phyloP scores from a whole-genome alignment of 53 echinoderm and acorn worm genomes.

The Paracentrotus lividus region DNA sequence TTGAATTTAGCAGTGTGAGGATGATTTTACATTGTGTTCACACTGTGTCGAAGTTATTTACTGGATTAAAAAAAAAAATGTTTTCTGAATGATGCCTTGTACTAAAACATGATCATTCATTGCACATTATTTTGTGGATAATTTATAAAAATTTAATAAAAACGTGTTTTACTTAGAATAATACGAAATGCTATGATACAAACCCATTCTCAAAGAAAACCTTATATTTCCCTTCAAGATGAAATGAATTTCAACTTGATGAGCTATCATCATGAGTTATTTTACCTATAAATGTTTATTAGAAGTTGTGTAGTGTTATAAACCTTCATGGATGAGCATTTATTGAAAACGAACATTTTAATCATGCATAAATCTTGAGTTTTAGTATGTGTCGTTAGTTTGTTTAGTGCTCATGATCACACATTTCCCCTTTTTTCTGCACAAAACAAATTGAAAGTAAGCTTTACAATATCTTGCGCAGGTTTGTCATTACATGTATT shows the following conservation, averaged over 20 bases:
- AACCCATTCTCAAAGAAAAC: no score
- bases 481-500: neutral
- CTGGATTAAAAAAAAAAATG: no score
- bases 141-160: no score
- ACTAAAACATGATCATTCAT: no score
- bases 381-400: neutral
- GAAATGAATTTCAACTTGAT: neutral
- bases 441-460: neutral
- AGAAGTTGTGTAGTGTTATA: neutral
- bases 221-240: neutral
- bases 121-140: no score
- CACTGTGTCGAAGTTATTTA: no score
- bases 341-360: neutral
- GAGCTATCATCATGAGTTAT: neutral
- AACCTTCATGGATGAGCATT: neutral
- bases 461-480: neutral
- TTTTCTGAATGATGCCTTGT: no score
- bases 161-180: no score
- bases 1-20: no score
- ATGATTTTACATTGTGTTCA: no score
- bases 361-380: neutral
- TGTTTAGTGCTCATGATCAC: neutral
- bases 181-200: no score
- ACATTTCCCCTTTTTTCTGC: neutral
- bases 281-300: neutral